Evolutionary conservation across 23 tunicate species (phyloP).

Genomic region (Diplosoma virens): DNA sequence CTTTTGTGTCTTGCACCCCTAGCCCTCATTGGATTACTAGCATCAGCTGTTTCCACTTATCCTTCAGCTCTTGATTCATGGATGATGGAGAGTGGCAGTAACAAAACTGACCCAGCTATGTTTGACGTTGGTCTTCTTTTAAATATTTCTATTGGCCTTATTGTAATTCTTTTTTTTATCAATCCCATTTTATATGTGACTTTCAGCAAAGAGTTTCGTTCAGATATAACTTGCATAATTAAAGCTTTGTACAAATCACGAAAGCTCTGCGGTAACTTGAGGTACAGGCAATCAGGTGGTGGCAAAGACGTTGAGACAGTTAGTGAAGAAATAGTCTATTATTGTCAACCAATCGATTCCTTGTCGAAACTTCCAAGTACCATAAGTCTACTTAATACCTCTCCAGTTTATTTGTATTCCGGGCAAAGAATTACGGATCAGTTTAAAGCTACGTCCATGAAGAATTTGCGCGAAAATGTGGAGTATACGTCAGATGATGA

Average conservation of each 20-base stretch:
- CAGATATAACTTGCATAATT: too few species aligned
- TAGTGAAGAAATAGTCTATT: too few species aligned
- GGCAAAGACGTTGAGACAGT: too few species aligned
- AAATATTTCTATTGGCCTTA: constrained; percentile 45
- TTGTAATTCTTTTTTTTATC: constrained; percentile 46
- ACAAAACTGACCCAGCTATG: neutral
- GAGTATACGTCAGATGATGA: neutral
- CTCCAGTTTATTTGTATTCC: too few species aligned
- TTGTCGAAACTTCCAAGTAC: too few species aligned
- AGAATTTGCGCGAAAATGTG: too few species aligned
- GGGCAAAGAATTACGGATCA: too few species aligned
- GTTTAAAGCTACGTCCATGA: neutral
- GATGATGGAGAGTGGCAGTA: neutral
- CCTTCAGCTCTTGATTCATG: constrained; percentile 49
- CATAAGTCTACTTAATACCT: too few species aligned
- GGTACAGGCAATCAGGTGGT: too few species aligned
- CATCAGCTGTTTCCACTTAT: constrained; percentile 51
- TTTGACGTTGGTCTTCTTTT: constrained; percentile 64
- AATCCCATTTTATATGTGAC: constrained; percentile 62
- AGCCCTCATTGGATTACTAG: constrained; percentile 52
- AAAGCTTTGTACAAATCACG: too few species aligned
- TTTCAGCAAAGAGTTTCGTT: constrained; percentile 50
- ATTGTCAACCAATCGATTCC: too few species aligned
- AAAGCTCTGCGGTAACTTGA: too few species aligned
- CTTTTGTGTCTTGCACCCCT: constrained; percentile 53